Evolutionary conservation across 1,140 invertebrate genomes (phyloP), one percentile per base, ranked within the genome.

Genomic region (Aphidius ervi): DNA sequence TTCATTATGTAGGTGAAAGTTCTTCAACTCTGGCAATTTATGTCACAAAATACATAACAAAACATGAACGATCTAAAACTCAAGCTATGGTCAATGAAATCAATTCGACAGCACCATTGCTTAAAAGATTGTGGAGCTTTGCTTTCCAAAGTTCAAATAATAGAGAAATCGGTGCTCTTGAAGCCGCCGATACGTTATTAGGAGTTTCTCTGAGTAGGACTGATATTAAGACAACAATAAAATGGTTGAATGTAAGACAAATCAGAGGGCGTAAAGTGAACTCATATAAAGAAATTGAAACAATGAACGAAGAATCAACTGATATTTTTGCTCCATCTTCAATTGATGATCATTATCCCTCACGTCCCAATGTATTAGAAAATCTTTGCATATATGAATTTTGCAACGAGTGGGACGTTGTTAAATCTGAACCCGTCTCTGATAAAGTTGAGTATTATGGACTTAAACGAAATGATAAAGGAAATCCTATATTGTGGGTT

Each of bases 21-120:
- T 57, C 62, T 6, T 37, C 54, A 9, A 47, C 57, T n/a, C 57
- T 69, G n/a, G 58, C 58, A 40, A 59, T 45, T 9, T 70, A 64
- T 46, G n/a, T 58, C 41, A 68, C 67, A 49, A 70, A 68, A 56
- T 70, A 70, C 54, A 43, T 61, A 40, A 67, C 63, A 9, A 70
- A 70, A 55, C 39, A 16, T 23, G 64, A 70, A 63, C 68, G 61
- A 61, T 55, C 58, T 50, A 53, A 65, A 37, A 16, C 53, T 42
- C n/a, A 50, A 6, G 61, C 64, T 52, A 53, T 52, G 6, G 65
- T 68, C 46, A 41, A 61, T 31, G 55, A 63, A 20, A 64, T 67
- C n/a, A 68, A 63, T 48, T 64, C 58, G n/a, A 66, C 59, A n/a
- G 67, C 67, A 59, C 53, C 58, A 41, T 42, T 68, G 9, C 9